Conservation (phyloP, 2,113 vertebrate species). For the Platichthys flesus region DNA sequence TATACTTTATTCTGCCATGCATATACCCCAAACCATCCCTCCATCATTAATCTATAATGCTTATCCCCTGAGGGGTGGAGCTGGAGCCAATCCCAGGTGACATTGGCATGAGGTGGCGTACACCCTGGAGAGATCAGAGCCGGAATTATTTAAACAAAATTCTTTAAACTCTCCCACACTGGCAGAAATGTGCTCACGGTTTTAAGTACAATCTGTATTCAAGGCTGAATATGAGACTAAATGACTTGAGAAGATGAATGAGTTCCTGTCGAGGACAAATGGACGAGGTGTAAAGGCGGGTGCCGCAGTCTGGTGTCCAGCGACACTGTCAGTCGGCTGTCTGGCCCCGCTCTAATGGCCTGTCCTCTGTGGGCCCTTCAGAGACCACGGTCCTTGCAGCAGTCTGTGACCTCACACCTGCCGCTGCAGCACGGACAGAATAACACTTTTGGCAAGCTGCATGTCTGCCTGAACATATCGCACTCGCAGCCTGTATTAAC, state of each 20-base stretch:
- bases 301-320: constrained; percentile 45
- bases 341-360: constrained; percentile 68
- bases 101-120: neutral
- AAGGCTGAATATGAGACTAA: constrained; percentile 26
- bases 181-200: constrained; percentile 1
- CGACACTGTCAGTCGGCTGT: constrained; percentile 62
- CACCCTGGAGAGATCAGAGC: neutral
- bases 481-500: constrained; percentile 56
- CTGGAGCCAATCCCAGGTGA: neutral
- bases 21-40: neutral
- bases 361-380: constrained; percentile 65
- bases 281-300: neutral
- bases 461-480: constrained; percentile 38
- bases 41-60: neutral
- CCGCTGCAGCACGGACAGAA: constrained; percentile 35
- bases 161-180: neutral
- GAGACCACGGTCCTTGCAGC: constrained; percentile 48
- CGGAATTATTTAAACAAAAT: neutral
- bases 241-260: constrained; percentile 57
- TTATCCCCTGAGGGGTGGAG: neutral
- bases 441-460: constrained; percentile 40
- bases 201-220: constrained; percentile 23
- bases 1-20: neutral
- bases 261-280: constrained; percentile 48
- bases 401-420: constrained; percentile 64